Base-by-base conservation (phyloP, 2,888 invertebrate genomes). In the Drosophila barbarae region DNA sequence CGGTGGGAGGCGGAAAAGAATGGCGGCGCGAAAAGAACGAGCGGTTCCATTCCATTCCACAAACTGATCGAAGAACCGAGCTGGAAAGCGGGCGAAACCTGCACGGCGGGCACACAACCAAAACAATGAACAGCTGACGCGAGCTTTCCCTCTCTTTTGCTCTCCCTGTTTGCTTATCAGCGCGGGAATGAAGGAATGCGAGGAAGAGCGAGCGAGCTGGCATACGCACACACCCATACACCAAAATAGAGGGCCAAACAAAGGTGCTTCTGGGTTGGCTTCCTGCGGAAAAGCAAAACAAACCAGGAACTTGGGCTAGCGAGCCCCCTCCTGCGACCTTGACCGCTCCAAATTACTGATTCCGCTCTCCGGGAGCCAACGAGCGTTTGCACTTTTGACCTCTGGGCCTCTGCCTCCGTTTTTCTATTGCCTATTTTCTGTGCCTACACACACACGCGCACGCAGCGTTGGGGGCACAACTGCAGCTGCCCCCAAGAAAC, bases 11-110 rank as follows among this genome's bases (percentile, higher is more conserved):
- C 46, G 18, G 26, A 41, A 23, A 36, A 49, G 39, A 39, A 26
- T 3, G 32, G 38, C 21, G 23, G 53, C 18, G 46, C 18, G 18
- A 47, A 47, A 47, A 56, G 30, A 56, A 54, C 49, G 74, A 70
- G 79, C 77, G 75, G 77, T 86, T 83, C 76, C 77, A 75, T 77
- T 76, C 74, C 78, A 81, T 77, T 76, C 74, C 78, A 81, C 75
- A 74, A 83, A 85, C 81, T 83, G 74, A 77, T 75, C 78, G 50
- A 70, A 74, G 73, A 77, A 74, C 73, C 54, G 49, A 63, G 50
- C 66, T 74, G 69, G 56, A 67, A 59, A 41, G 32, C 44, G 30
- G 34, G 42, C 55, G 39, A 63, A 78, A 80, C 72, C 81, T 73
- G 71, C 68, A 73, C 51, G 68, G 68, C 44, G 66, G 76, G 69